Evolutionary conservation across 2,113 vertebrate species (phyloP).

Genomic region (Calyptomena viridis): DNA sequence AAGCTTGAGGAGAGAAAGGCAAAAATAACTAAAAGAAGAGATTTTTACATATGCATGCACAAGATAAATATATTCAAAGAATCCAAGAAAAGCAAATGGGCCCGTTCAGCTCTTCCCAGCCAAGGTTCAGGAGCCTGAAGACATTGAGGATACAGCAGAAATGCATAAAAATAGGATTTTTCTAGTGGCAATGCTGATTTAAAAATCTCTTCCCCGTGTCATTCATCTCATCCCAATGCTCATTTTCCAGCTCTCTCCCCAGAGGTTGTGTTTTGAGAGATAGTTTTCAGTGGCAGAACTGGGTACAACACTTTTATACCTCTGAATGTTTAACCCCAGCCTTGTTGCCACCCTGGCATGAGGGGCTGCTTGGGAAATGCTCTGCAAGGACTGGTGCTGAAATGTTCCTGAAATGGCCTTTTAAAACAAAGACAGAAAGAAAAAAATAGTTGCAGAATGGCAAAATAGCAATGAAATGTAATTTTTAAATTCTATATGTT

Average conservation of each 20-base stretch:
- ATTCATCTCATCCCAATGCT: neutral
- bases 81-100: neutral
- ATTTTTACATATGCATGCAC: neutral
- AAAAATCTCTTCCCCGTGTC: neutral
- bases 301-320: neutral
- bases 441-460: neutral
- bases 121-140: neutral
- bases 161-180: neutral
- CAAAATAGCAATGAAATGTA: neutral
- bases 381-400: neutral
- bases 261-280: fast-evolving
- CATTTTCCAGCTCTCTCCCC: neutral
- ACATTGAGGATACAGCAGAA: neutral
- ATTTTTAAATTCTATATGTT: neutral
- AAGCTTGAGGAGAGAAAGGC: neutral
- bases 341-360: neutral
- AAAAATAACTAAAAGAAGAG: neutral
- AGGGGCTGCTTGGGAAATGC: neutral
- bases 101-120: neutral
- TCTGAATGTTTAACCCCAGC: neutral
- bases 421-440: neutral
- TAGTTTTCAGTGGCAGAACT: neutral
- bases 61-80: neutral
- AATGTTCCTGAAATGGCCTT: neutral
- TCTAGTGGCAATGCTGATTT: neutral